phyloP scores from a whole-genome alignment of 2,113 vertebrate species.

The Todiramphus chloris region DNA sequence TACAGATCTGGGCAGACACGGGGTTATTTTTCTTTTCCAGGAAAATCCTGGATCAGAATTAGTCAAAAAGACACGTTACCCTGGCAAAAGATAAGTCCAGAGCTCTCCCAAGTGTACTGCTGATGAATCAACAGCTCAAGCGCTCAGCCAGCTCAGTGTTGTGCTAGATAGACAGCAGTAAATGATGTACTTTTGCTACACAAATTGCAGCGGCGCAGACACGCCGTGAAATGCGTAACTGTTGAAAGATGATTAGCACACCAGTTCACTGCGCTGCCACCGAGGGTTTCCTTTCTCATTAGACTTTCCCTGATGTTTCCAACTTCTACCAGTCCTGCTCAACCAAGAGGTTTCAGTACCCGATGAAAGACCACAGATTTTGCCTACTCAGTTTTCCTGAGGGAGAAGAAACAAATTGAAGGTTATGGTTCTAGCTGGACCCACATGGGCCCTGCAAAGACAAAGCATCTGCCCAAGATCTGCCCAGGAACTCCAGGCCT shows the following conservation, averaged over 20 bases:
- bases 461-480: not conserved
- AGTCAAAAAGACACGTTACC: not conserved
- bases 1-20: not conserved
- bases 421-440: not conserved
- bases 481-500: not conserved
- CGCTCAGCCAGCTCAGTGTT: not conserved
- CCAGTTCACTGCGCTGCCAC: not conserved
- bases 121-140: slow-evolving; percentile 29
- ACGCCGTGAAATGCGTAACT: rapidly evolving
- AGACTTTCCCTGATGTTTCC: not conserved
- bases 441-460: not conserved
- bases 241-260: not conserved
- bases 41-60: slow-evolving; percentile 30
- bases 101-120: slow-evolving; percentile 55
- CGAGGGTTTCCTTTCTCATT: not conserved
- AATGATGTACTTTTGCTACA: not conserved
- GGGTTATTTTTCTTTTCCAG: slow-evolving; percentile 26
- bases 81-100: slow-evolving; percentile 47
- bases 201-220: not conserved
- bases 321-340: not conserved
- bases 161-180: not conserved
- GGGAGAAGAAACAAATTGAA: not conserved
- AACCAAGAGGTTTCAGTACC: not conserved
- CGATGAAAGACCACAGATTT: not conserved
- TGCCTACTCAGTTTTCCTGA: not conserved